Conservation (phyloP, 2,888 invertebrate species). For the Biston betularia region DNA sequence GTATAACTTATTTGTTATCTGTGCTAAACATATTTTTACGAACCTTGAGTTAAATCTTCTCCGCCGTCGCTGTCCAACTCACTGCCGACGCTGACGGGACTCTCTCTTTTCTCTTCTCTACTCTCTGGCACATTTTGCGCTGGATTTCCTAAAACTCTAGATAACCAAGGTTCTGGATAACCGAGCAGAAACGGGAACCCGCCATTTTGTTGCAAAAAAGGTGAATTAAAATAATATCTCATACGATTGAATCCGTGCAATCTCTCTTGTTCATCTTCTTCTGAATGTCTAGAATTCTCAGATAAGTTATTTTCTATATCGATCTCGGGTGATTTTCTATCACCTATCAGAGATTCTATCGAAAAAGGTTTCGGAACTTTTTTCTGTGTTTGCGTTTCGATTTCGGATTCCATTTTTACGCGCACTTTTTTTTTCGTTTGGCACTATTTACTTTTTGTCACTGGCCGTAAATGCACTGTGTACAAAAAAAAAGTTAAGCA, state of each 20-base stretch:
- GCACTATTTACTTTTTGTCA: slow-evolving; percentile 24
- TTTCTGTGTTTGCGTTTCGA: slow-evolving; percentile 71
- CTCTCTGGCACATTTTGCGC: slow-evolving; percentile 56
- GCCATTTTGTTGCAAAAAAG: slow-evolving; percentile 79
- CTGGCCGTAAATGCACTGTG: slow-evolving; percentile 13
- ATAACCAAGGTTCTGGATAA: slow-evolving; percentile 80
- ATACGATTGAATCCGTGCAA: slow-evolving; percentile 73
- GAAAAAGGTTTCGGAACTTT: slow-evolving; percentile 87
- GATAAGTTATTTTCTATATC: slow-evolving; percentile 79
- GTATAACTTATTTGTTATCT: too few relatives aligned
- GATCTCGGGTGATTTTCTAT: slow-evolving; percentile 79
- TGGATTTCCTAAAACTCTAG: slow-evolving; percentile 65
- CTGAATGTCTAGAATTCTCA: slow-evolving; percentile 75
- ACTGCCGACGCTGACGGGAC: slow-evolving; percentile 81
- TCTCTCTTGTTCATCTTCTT: slow-evolving; percentile 73
- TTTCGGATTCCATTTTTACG: slow-evolving; percentile 67
- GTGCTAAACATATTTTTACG: too few relatives aligned
- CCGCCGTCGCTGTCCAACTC: slow-evolving; percentile 77
- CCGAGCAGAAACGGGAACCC: slow-evolving; percentile 78
- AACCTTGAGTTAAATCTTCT: slow-evolving; percentile 78
- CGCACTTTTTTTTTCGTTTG: slow-evolving; percentile 23
- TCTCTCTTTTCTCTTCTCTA: slow-evolving; percentile 75
- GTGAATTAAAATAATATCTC: slow-evolving; percentile 78
- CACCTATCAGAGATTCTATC: slow-evolving; percentile 87
- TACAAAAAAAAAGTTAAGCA: not conserved